A percentile compares a stretch with the other conserved stretches of the same genome.
These are phyloP conservation scores for Tipula vernalis DNA, from an alignment of 2,888 invertebrate species.

Conservation along the genomic window DNA sequence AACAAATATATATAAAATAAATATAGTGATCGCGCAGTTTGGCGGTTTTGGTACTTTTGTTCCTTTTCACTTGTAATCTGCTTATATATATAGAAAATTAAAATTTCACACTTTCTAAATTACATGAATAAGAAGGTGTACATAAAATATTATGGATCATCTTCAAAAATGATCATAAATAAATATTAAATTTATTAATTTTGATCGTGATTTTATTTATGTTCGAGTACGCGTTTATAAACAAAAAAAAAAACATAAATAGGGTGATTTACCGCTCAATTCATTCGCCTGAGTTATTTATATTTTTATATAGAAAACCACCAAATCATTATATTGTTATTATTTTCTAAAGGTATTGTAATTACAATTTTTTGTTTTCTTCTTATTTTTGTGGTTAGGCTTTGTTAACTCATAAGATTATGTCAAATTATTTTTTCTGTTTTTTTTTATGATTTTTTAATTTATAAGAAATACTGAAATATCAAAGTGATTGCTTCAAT, in stretches of 20 bases:
- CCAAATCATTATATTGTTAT: not conserved
- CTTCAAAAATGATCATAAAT: not conserved
- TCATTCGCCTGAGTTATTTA: not conserved
- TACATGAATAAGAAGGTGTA: not conserved
- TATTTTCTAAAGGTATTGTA: not conserved
- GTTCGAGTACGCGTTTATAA: not conserved
- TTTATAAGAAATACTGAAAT: not conserved
- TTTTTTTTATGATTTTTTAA: not conserved
- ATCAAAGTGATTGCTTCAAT: not conserved
- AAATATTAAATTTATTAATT: not conserved
- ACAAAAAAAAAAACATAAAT: not conserved
- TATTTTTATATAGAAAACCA: not conserved
- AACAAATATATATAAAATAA: not conserved
- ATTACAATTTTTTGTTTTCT: not conserved
- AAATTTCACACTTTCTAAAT: constrained; percentile 4
- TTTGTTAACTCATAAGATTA: not conserved
- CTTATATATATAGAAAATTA: not conserved
- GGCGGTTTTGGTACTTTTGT: not conserved
- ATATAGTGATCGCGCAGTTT: not conserved
- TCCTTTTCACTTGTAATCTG: not conserved
- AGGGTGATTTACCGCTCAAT: not conserved
- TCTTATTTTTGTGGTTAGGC: not conserved
- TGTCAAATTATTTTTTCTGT: not conserved
- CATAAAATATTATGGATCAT: not conserved
- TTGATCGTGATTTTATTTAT: not conserved